A percentile compares a stretch with the other conserved stretches of the same genome.
These are phyloP conservation scores for Delphinus delphis DNA, from an alignment of 2,113 vertebrate genomes.

Conservation along the genomic window DNA sequence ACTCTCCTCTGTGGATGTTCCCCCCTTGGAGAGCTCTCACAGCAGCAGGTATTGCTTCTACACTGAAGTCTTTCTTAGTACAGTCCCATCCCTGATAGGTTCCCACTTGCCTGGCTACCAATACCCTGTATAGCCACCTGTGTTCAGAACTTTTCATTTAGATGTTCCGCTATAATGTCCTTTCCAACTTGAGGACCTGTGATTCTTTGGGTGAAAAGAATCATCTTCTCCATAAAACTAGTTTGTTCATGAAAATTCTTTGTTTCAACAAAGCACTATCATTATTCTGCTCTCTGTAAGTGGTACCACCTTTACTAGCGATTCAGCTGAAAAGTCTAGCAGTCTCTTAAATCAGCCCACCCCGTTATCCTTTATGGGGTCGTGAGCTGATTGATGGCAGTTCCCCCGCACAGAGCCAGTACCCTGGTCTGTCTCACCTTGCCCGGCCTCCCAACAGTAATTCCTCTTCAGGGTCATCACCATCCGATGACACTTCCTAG, in stretches of 20 bases:
- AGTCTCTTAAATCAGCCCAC: background rate
- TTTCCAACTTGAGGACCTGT: background rate
- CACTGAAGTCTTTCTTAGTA: background rate
- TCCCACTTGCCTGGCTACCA: background rate
- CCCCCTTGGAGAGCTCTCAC: background rate
- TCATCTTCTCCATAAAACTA: background rate
- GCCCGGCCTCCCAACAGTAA: background rate
- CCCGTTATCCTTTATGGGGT: rapidly evolving
- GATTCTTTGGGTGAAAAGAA: background rate
- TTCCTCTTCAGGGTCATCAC: background rate
- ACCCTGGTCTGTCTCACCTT: background rate
- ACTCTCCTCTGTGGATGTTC: background rate
- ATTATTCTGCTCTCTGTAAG: background rate
- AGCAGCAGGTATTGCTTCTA: rapidly evolving
- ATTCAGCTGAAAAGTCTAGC: background rate
- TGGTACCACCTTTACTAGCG: background rate
- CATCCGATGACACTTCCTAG: background rate
- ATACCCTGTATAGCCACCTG: rapidly evolving
- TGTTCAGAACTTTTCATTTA: background rate
- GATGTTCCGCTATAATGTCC: background rate
- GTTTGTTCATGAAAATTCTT: background rate
- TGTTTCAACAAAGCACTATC: background rate
- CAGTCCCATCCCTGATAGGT: background rate
- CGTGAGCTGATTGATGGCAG: background rate
- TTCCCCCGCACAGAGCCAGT: background rate